These are phyloP conservation scores for Norana najaformis DNA, from an alignment of 2,888 invertebrate species.

Conservation along the genomic window DNA sequence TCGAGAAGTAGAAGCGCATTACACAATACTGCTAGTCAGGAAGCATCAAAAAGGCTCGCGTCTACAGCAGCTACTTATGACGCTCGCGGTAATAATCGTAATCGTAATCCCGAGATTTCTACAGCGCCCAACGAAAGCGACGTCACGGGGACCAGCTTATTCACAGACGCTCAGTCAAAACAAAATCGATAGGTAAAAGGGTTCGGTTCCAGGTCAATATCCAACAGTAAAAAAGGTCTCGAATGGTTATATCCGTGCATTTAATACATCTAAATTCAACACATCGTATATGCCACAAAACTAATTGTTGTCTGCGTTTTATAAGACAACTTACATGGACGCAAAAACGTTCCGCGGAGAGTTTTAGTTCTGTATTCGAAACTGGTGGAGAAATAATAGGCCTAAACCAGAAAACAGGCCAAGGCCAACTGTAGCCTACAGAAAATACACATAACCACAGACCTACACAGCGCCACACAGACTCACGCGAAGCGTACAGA, in stretches of 20 bases:
- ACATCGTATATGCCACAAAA: background rate
- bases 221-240: background rate
- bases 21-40: no score
- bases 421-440: background rate
- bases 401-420: background rate
- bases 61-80: no score
- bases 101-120: no score
- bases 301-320: background rate
- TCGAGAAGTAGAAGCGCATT: background rate
- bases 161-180: no score
- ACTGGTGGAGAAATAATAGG: no score
- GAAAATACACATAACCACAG: background rate
- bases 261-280: background rate
- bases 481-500: background rate
- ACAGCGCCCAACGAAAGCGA: no score
- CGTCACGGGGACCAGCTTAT: no score
- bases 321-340: background rate
- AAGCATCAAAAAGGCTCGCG: no score
- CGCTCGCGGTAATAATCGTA: background rate
- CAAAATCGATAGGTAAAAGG: no score
- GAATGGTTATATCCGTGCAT: background rate
- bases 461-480: background rate
- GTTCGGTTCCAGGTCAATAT: no score
- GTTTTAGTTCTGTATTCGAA: no score
- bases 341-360: no score